A percentile compares a stretch with the other conserved stretches of the same genome.
Conservation (phyloP, 2,888 invertebrate species). For the Dichetophora obliterata region DNA sequence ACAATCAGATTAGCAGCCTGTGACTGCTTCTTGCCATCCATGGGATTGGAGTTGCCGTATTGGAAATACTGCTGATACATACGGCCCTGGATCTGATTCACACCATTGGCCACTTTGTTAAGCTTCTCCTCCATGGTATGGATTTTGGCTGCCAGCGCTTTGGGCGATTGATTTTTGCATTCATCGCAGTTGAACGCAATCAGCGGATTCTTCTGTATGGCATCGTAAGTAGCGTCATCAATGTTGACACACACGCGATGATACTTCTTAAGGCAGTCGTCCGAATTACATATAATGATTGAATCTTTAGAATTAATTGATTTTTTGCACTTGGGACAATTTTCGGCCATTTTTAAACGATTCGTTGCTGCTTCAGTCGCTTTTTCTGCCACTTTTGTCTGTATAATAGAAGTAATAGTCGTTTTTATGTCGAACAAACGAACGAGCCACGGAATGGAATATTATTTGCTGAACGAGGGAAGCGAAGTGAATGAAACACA, state of each 20-base stretch:
- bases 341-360: conserved; percentile 62
- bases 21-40: conserved; percentile 63
- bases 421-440: conserved; percentile 23
- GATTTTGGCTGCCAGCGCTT: conserved; percentile 59
- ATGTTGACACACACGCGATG: conserved; percentile 64
- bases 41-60: conserved; percentile 59
- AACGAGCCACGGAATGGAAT: conserved; percentile 37
- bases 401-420: conserved; percentile 28
- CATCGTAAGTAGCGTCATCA: conserved; percentile 62
- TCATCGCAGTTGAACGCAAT: conserved; percentile 65
- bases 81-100: conserved; percentile 65
- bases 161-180: conserved; percentile 64
- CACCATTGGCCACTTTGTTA: conserved; percentile 64
- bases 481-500: conserved; percentile 48
- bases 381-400: conserved; percentile 37
- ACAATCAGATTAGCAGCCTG: conserved; percentile 64
- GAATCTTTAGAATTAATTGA: conserved; percentile 61
- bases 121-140: conserved; percentile 65
- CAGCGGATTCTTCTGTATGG: conserved; percentile 64
- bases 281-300: conserved; percentile 61
- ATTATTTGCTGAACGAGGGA: conserved; percentile 51
- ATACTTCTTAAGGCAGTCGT: conserved; percentile 62
- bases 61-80: conserved; percentile 67
- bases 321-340: conserved; percentile 65
- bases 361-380: conserved; percentile 42